A percentile compares a stretch with the other conserved stretches of the same genome.
phyloP scores from a whole-genome alignment of 2,888 invertebrate species.

The Thelaira solivaga region DNA sequence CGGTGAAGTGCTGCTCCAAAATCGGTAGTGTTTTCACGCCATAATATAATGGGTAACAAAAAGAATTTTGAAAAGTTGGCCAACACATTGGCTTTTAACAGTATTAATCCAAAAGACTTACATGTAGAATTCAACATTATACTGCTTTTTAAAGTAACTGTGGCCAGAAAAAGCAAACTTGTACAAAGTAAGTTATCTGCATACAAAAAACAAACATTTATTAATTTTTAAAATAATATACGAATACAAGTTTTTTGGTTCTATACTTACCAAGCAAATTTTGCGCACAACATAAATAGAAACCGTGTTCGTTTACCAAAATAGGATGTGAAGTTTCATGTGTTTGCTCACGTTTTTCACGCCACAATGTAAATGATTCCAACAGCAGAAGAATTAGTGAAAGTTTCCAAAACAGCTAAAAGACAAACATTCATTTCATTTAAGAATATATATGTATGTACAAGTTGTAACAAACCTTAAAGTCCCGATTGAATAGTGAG shows the following conservation, averaged over 20 bases:
- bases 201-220: conserved; percentile 59
- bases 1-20: conserved; percentile 78
- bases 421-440: neutral
- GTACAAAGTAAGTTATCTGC: conserved; percentile 70
- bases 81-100: conserved; percentile 81
- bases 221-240: conserved; percentile 48
- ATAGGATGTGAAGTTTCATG: conserved; percentile 69
- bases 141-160: conserved; percentile 15
- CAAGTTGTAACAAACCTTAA: conserved; percentile 81
- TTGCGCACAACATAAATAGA: conserved; percentile 80
- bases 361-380: conserved; percentile 88
- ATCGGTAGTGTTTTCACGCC: conserved; percentile 78
- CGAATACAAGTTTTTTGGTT: neutral
- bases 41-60: conserved; percentile 81
- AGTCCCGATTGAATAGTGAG: conserved; percentile 87
- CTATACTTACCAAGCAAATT: conserved; percentile 73
- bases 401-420: conserved; percentile 86
- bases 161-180: conserved; percentile 64
- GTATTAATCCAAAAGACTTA: conserved; percentile 64
- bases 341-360: conserved; percentile 69
- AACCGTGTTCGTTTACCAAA: conserved; percentile 80
- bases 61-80: conserved; percentile 81
- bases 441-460: neutral
- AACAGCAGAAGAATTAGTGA: conserved; percentile 86
- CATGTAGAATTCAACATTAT: conserved; percentile 56